Evolutionary conservation across 2,888 invertebrate species (phyloP).

Genomic region (Tetanocera ferruginea): DNA sequence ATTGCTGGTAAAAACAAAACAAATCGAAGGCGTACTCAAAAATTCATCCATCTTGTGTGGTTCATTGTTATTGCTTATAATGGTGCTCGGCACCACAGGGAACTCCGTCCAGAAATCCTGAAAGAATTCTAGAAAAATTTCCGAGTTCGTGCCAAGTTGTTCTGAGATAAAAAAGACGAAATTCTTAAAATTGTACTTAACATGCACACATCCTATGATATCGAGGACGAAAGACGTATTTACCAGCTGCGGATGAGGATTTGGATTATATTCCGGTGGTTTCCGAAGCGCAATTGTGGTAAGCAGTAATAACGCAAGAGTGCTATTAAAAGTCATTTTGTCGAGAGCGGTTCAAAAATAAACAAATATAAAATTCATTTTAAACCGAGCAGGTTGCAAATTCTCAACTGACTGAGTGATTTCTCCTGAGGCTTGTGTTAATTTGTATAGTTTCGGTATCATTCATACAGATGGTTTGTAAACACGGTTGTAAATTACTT

Average conservation of each 20-base stretch:
- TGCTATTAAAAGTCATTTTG: neutral
- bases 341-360: neutral
- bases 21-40: conserved; percentile 54
- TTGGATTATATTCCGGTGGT: neutral
- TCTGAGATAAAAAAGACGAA: conserved; percentile 57
- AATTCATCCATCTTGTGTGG: conserved; percentile 46
- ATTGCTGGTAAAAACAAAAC: conserved; percentile 53
- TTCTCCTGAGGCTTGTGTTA: no score
- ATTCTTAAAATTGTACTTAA: conserved; percentile 51
- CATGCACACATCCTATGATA: conserved; percentile 49
- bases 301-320: neutral
- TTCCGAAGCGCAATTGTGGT: neutral
- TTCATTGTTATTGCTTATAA: conserved; percentile 45
- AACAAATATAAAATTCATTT: neutral
- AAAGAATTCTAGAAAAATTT: conserved; percentile 44
- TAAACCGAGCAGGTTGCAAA: no score
- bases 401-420: no score
- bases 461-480: no score
- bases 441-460: no score
- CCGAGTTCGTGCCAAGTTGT: conserved; percentile 43
- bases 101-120: conserved; percentile 47
- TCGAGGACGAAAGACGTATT: conserved; percentile 50
- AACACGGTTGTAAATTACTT: no score
- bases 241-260: conserved; percentile 34
- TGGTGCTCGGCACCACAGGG: conserved; percentile 49